These are phyloP conservation scores for Eupelmus urozonus DNA, from an alignment of 2,888 invertebrate species.

Conservation along the genomic window DNA sequence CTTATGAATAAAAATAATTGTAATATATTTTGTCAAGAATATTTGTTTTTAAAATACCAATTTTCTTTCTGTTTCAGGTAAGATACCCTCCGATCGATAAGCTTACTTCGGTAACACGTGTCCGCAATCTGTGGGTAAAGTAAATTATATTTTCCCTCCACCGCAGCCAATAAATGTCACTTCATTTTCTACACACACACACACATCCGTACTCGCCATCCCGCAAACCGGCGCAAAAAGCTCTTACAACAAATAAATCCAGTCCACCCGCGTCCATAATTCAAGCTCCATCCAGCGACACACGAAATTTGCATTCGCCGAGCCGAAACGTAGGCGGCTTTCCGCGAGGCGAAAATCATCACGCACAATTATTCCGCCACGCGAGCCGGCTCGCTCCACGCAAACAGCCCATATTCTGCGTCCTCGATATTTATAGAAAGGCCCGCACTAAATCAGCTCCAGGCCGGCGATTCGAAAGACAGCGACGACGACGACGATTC, in stretches of 20 bases:
- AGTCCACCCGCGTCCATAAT: neutral
- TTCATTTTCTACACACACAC: too few relatives aligned
- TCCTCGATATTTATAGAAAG: conserved; percentile 40
- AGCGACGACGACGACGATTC: conserved; percentile 6
- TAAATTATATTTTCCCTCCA: conserved; percentile 35
- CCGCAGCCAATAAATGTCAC: conserved; percentile 10
- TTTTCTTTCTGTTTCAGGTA: conserved; percentile 46
- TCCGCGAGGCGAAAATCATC: conserved; percentile 33
- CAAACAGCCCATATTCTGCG: neutral
- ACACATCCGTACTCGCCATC: too few relatives aligned
- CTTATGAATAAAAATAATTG: neutral
- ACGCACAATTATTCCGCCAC: conserved; percentile 34
- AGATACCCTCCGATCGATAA: conserved; percentile 27
- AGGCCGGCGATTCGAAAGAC: conserved; percentile 27
- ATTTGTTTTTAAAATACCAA: conserved; percentile 5
- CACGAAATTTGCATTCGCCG: neutral
- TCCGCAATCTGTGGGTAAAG: conserved; percentile 33
- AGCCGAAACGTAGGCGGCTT: neutral
- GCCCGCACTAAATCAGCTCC: conserved; percentile 29
- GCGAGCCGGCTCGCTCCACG: neutral
- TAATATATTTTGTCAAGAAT: neutral
- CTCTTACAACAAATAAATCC: neutral
- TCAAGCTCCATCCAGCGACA: neutral
- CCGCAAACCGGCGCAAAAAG: neutral
- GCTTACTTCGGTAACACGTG: conserved; percentile 12